phyloP scores from a whole-genome alignment of 2,797 vertebrate genomes.

The Cossypha heuglini region DNA sequence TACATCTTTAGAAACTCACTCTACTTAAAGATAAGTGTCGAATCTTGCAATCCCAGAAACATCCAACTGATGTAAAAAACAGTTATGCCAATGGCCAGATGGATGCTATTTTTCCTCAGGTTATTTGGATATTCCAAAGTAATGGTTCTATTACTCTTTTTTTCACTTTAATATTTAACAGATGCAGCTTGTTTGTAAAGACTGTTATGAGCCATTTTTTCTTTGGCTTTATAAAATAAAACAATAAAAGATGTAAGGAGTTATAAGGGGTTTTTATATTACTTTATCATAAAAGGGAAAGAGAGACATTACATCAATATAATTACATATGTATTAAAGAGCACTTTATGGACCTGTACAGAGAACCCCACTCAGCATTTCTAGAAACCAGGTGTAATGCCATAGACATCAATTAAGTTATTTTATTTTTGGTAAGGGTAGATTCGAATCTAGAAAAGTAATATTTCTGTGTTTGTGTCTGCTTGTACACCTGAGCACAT shows the following conservation, averaged over 20 bases:
- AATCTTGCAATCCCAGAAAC: conserved; percentile 71
- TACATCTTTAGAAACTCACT: conserved; percentile 72
- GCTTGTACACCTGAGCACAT: neutral
- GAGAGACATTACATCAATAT: neutral
- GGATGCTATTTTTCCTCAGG: conserved; percentile 66
- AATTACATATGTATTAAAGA: neutral
- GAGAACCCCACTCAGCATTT: neutral
- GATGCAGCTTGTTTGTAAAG: conserved; percentile 68
- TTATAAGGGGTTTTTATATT: neutral
- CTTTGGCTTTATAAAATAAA: conserved; percentile 51
- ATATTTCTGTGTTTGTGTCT: neutral
- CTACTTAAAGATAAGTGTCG: conserved; percentile 73
- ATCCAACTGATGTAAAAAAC: conserved; percentile 74
- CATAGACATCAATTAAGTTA: neutral
- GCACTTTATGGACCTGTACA: neutral
- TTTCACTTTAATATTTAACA: conserved; percentile 73
- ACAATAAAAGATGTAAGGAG: conserved; percentile 32
- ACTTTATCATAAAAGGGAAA: neutral
- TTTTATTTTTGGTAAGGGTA: neutral
- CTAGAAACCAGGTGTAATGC: neutral
- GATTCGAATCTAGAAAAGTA: neutral
- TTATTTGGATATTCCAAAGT: conserved; percentile 63
- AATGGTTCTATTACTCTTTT: conserved; percentile 69
- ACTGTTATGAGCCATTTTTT: neutral
- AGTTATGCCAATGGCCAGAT: conserved; percentile 60